Base-by-base conservation (phyloP, 2,888 invertebrate species). In the Polyploca ridens region DNA sequence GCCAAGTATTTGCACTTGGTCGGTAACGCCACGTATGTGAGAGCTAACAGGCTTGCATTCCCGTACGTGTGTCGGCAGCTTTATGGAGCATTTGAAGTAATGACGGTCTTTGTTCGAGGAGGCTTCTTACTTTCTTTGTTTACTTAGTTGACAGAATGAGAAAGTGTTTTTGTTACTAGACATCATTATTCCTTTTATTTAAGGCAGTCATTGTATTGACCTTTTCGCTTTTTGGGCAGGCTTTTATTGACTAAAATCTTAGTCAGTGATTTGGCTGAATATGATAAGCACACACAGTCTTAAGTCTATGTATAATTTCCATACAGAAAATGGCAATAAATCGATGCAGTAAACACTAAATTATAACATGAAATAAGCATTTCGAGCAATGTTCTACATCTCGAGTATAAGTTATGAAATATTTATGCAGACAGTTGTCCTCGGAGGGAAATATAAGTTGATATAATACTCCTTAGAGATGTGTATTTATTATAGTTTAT, bases 1-100 rank as follows among this genome's bases (percentile, higher is more conserved):
- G 69, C 66, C 57, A 69, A 68, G 61, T 68, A 68, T 72, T 74
- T 66, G 63, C 69, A 70, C 68, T 64, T 69, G 67, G 63, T 61
- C 49, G 62, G 76, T 69, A 70, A 66, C 59, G 38, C 63, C 59
- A 59, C 63, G 65, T 66, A 66, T 63, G 59, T 41, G 41, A 16
- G 49, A 49, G 13, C 54, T 61, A 44, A 61, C 41, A 64, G 61
- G 58, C 64, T 63, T 71, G 68, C 71, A 75, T 75, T 64, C 64
- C 64, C 33, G 54, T 54, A 54, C 54, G 61, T 38, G 61, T 41
- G 41, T 41, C 54, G 54, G 54, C 54, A 54, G 54, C 19, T 60
- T 35, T 60, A 60, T 60, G 41, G 61, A 61, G 27, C 61, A 19
- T 5, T 41, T 27, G 19, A 19, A 41, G 61, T 61, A 61, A 61